Percentiles rank a stretch among this genome's conserved stretches.
These are phyloP conservation scores for Nycticorax nycticorax DNA, from an alignment of 2,113 vertebrate genomes.

Conservation along the genomic window DNA sequence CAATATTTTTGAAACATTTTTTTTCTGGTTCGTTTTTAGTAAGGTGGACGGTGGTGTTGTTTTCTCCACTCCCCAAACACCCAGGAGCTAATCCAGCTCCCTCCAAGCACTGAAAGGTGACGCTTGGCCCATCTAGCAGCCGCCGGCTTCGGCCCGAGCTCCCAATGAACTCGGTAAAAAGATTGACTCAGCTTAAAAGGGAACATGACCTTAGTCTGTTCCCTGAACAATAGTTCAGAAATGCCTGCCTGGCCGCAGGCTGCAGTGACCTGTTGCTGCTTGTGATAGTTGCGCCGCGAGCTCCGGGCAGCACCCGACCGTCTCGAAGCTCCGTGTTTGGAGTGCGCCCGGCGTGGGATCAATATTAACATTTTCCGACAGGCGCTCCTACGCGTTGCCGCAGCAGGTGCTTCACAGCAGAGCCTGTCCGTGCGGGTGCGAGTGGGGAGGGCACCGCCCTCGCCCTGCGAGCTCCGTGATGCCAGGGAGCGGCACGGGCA, in stretches of 20 bases:
- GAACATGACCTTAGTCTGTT: constrained; percentile 44
- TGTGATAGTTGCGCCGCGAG: rapidly evolving
- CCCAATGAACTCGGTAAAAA: constrained; percentile 41
- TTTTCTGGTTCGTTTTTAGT: neutral
- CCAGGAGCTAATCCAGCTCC: neutral
- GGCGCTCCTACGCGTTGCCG: rapidly evolving
- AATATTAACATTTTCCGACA: neutral
- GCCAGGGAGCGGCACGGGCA: neutral
- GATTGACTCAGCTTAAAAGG: constrained; percentile 50
- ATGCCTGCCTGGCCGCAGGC: neutral
- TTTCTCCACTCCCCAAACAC: neutral
- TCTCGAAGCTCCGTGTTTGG: neutral
- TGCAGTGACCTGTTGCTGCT: neutral
- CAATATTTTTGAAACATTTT: neutral
- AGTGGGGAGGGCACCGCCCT: neutral
- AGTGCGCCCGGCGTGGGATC: neutral
- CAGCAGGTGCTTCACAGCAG: neutral
- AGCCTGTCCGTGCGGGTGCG: neutral
- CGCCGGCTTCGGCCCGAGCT: neutral
- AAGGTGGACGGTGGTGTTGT: neutral
- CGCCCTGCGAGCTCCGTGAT: neutral
- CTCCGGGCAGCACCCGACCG: rapidly evolving
- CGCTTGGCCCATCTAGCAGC: neutral
- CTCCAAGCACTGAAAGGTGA: neutral
- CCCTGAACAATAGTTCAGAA: constrained; percentile 36